A percentile compares a stretch with the other conserved stretches of the same genome.
phyloP scores from a whole-genome alignment of 2,113 vertebrate genomes.

The Gavialis gangeticus region DNA sequence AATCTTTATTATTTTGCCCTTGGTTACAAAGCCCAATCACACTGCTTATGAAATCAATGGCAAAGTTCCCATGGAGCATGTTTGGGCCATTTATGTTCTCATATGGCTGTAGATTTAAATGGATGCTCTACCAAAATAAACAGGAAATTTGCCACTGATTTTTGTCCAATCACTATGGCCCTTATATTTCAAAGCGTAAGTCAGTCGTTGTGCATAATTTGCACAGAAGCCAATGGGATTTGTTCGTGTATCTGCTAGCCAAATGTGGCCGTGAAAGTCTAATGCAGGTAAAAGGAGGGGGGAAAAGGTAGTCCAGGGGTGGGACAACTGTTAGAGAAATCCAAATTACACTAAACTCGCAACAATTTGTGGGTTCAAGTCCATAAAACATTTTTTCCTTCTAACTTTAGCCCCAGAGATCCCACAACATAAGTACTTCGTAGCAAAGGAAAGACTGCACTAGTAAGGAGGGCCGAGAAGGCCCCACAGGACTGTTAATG shows the following conservation, averaged over 20 bases:
- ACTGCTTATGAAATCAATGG: neutral
- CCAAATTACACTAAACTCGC: neutral
- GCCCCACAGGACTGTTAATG: neutral
- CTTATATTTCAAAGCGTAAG: neutral
- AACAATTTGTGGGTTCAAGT: neutral
- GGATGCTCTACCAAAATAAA: neutral
- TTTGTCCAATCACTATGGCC: neutral
- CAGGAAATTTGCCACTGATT: neutral
- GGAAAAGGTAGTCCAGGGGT: neutral
- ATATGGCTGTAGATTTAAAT: neutral
- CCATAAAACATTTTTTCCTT: neutral
- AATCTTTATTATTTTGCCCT: neutral
- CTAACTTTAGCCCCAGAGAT: neutral
- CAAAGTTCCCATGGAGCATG: fast-evolving
- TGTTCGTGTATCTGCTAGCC: neutral
- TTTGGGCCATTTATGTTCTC: neutral
- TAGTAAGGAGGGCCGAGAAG: neutral
- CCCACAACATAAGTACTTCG: neutral
- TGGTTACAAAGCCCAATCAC: neutral
- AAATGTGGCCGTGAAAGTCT: neutral
- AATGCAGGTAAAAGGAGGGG: too few relatives aligned
- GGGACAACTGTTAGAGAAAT: neutral
- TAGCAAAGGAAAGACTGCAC: neutral
- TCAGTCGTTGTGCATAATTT: neutral
- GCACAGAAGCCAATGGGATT: neutral